These are phyloP conservation scores for Opisthocomus hoazin DNA, from an alignment of 2,113 vertebrate genomes.

Conservation along the genomic window DNA sequence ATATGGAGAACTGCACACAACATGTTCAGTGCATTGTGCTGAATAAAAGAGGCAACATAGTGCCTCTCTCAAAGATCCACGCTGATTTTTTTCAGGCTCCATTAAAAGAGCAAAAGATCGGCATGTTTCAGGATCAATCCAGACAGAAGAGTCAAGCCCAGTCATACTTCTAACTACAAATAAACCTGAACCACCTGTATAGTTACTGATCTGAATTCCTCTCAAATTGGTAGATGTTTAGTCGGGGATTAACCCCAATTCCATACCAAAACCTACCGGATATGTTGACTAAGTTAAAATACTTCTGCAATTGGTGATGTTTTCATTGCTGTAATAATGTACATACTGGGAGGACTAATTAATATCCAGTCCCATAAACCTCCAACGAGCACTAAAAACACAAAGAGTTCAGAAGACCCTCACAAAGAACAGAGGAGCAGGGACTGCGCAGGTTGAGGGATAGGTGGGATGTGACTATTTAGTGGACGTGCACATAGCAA, in stretches of 20 bases:
- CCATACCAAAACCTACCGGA: not conserved
- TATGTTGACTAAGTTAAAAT: not conserved
- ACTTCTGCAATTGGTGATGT: not conserved
- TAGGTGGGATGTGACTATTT: not conserved
- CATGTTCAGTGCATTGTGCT: not conserved
- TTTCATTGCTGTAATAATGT: not conserved
- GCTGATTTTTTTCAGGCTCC: not conserved
- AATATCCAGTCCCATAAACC: not conserved
- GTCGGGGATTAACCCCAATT: not conserved
- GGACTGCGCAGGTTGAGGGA: rapidly evolving
- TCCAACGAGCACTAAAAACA: not conserved
- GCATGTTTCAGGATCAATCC: not conserved
- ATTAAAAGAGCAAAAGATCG: not conserved
- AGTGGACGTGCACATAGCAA: rapidly evolving
- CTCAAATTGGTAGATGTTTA: not conserved
- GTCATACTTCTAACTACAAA: not conserved
- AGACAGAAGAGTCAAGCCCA: not conserved
- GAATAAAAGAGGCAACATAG: not conserved
- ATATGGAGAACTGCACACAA: conserved; percentile 30
- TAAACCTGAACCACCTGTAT: not conserved
- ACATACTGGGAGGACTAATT: not conserved
- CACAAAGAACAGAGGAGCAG: not conserved
- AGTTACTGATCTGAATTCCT: not conserved
- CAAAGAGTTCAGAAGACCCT: not conserved
- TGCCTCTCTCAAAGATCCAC: not conserved